Percentiles rank a stretch among this genome's conserved stretches.
Conservation (phyloP, 2,888 invertebrate species). For the Eremobia ochroleuca region DNA sequence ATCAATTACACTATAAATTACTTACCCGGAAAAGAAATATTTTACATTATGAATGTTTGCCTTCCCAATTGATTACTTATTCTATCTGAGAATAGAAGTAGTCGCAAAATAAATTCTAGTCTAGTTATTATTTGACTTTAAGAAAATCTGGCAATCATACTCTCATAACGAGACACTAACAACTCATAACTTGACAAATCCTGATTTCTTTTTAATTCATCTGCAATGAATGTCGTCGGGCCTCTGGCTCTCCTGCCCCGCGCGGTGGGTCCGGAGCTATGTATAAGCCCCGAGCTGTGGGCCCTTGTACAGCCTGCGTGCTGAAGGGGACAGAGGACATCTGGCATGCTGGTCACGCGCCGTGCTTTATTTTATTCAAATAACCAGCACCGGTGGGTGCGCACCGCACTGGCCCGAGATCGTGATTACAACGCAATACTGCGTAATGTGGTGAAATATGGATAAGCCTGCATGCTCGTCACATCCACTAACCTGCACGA, state of each 20-base stretch:
- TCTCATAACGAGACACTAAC: not conserved
- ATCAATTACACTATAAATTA: not conserved
- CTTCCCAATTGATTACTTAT: not conserved
- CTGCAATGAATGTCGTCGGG: not conserved
- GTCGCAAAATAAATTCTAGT: not conserved
- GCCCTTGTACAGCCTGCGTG: not conserved
- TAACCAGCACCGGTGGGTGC: slow-evolving; percentile 14
- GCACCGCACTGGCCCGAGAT: not conserved
- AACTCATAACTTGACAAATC: not conserved
- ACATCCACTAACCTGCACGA: not conserved
- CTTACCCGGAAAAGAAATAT: not conserved
- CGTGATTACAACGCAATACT: not conserved
- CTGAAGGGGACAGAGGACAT: not conserved
- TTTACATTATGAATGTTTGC: not conserved
- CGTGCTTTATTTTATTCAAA: slow-evolving; percentile 32
- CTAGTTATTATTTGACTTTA: not conserved
- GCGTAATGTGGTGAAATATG: not conserved
- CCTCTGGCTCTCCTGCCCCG: no score
- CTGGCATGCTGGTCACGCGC: slow-evolving; percentile 30
- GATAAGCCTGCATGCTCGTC: not conserved
- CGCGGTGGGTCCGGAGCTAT: no score
- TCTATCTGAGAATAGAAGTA: not conserved
- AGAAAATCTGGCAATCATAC: not conserved
- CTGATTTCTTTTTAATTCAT: not conserved
- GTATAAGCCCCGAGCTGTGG: no score